These are phyloP conservation scores for Ruditapes philippinarum DNA, from an alignment of 1,140 invertebrate species.

Conservation along the genomic window DNA sequence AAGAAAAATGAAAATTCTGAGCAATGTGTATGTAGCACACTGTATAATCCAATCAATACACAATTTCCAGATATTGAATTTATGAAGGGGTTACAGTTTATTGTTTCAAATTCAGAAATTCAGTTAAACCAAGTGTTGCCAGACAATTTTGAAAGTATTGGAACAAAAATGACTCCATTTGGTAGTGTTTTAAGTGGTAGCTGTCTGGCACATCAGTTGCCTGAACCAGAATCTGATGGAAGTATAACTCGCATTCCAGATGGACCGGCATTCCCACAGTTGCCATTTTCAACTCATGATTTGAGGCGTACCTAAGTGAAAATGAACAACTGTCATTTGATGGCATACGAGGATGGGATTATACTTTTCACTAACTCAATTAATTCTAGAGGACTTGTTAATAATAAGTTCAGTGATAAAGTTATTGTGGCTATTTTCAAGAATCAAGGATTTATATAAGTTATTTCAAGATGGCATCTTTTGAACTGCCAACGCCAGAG, in stretches of 20 bases:
- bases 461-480: too few relatives aligned
- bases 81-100: background rate
- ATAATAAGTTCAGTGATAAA: too few relatives aligned
- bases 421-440: too few relatives aligned
- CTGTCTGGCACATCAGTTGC: background rate
- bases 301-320: too few relatives aligned
- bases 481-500: too few relatives aligned
- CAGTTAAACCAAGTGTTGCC: background rate
- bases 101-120: background rate
- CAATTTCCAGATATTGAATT: background rate
- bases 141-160: background rate
- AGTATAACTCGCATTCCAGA: background rate
- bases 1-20: background rate
- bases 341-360: too few relatives aligned
- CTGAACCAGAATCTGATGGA: conserved; percentile 1
- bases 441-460: too few relatives aligned
- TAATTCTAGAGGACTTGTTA: too few relatives aligned
- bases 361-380: too few relatives aligned
- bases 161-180: background rate
- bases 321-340: too few relatives aligned
- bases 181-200: background rate
- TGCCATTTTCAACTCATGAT: background rate
- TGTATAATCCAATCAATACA: background rate
- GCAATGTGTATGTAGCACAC: background rate
- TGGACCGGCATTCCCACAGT: background rate